Percentiles rank a stretch among this genome's conserved stretches.
Conservation (phyloP, 2,888 invertebrate genomes). For the Drosophila kokeensis region DNA sequence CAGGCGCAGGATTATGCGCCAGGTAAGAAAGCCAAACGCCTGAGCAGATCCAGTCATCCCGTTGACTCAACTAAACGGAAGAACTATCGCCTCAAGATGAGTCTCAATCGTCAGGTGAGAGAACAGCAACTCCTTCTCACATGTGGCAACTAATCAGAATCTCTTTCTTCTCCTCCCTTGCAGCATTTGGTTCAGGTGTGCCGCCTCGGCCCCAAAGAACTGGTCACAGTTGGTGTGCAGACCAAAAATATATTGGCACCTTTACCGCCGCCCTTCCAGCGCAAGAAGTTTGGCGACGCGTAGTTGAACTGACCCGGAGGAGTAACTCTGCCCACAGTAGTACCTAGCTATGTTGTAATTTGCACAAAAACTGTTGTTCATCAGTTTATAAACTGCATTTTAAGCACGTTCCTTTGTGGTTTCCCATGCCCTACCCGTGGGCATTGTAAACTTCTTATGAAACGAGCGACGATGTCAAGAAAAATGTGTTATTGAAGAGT, state of each 20-base stretch:
- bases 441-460: neutral
- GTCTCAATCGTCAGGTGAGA: slow-evolving; percentile 66
- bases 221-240: slow-evolving; percentile 91
- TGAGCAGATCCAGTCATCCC: slow-evolving; percentile 1
- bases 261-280: slow-evolving; percentile 89
- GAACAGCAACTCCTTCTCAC: neutral
- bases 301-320: slow-evolving; percentile 42
- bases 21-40: slow-evolving; percentile 86
- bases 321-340: slow-evolving; percentile 22
- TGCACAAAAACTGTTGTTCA: slow-evolving; percentile 16
- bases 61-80: slow-evolving; percentile 21
- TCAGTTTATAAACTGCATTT: slow-evolving; percentile 18
- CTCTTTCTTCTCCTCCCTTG: neutral
- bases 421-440: neutral
- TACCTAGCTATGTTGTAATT: slow-evolving; percentile 39
- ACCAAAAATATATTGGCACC: slow-evolving; percentile 89
- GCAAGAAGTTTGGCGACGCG: slow-evolving; percentile 88
- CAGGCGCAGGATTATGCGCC: slow-evolving; percentile 76
- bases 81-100: slow-evolving; percentile 33
- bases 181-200: slow-evolving; percentile 91
- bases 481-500: neutral
- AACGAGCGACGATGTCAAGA: neutral
- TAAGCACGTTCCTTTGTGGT: slow-evolving; percentile 21
- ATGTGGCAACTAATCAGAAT: neutral
- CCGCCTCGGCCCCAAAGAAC: slow-evolving; percentile 89